Percentiles rank a stretch among this genome's conserved stretches.
phyloP scores from a whole-genome alignment of 2,113 vertebrate genomes.

The Phylloscopus whistleri region DNA sequence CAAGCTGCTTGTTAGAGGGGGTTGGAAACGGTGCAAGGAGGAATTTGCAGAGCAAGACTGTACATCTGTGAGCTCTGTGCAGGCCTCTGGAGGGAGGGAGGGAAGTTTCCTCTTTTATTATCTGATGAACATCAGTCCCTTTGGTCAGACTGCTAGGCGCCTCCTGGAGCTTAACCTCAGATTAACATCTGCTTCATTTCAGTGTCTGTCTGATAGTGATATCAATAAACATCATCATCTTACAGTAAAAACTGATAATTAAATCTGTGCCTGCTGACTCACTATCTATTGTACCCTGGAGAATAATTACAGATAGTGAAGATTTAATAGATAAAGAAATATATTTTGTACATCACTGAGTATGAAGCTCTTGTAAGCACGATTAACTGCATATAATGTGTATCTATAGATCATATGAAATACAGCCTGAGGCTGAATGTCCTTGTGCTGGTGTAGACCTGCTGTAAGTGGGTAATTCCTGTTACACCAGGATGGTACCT shows the following conservation, averaged over 20 bases:
- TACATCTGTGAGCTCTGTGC: neutral
- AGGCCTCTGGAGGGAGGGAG: neutral
- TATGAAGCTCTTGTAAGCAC: neutral
- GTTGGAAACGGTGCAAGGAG: neutral
- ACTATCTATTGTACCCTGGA: neutral
- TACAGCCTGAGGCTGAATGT: neutral
- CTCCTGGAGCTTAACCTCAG: slow-evolving; percentile 57
- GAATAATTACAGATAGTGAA: slow-evolving; percentile 34
- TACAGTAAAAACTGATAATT: slow-evolving; percentile 56
- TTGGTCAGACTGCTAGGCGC: slow-evolving; percentile 61
- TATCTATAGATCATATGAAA: neutral
- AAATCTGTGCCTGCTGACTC: slow-evolving; percentile 33
- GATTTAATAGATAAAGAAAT: slow-evolving; percentile 6
- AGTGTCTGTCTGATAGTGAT: slow-evolving; percentile 59
- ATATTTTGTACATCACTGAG: neutral
- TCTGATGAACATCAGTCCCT: slow-evolving; percentile 60
- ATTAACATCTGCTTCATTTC: slow-evolving; percentile 59
- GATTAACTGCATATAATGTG: neutral
- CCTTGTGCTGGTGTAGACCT: neutral
- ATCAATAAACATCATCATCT: slow-evolving; percentile 62
- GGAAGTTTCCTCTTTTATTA: slow-evolving; percentile 32
- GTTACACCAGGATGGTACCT: neutral
- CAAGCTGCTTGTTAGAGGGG: accelerated
- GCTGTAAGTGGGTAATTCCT: neutral
- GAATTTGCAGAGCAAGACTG: neutral